Conservation (phyloP, 2,888 invertebrate species). For the Sphaerophoria rueppellii region DNA sequence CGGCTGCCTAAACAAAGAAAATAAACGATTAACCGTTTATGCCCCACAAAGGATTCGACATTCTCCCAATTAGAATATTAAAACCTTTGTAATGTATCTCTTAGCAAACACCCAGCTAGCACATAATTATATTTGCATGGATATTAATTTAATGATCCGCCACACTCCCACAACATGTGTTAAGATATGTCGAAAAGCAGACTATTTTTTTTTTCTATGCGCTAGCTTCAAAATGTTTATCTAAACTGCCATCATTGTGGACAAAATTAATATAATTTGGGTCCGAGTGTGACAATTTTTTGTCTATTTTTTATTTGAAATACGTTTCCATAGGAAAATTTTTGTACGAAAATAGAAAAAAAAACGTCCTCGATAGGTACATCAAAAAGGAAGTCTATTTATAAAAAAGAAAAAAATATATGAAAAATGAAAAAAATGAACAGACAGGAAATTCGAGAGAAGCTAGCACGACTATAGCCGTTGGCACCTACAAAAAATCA, state of each 20-base stretch:
- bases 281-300: neutral
- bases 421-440: neutral
- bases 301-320: neutral
- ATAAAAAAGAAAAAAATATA: neutral
- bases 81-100: neutral
- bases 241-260: slow-evolving; percentile 1
- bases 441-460: no score
- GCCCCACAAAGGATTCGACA: neutral
- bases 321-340: neutral
- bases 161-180: neutral
- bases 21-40: slow-evolving; percentile 9
- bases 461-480: no score
- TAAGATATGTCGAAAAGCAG: no score
- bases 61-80: slow-evolving; percentile 14
- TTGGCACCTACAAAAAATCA: no score
- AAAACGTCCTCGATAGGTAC: neutral
- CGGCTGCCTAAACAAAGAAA: slow-evolving; percentile 10
- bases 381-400: slow-evolving; percentile 3
- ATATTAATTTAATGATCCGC: slow-evolving; percentile 28
- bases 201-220: neutral
- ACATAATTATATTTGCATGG: slow-evolving; percentile 33
- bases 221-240: slow-evolving; percentile 28
- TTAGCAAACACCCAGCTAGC: neutral
- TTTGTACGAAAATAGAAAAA: neutral
- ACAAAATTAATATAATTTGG: slow-evolving; percentile 16